Evolutionary conservation across 2,113 vertebrate species (phyloP).

Genomic region (Axis porcinus): DNA sequence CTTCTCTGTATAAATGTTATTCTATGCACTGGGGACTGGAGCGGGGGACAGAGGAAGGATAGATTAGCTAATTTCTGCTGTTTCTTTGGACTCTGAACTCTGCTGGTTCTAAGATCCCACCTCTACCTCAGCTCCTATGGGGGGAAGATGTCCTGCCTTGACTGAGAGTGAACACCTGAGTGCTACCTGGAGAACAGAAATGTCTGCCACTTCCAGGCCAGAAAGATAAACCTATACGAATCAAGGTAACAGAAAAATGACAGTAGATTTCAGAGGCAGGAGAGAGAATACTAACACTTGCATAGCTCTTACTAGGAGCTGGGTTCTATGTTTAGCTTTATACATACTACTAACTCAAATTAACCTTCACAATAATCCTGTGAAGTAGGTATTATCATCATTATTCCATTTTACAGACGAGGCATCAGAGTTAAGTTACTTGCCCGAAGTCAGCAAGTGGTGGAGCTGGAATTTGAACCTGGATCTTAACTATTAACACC

Average conservation of each 20-base stretch:
- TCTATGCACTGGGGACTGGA: not conserved
- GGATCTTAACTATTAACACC: not conserved
- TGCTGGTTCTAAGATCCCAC: not conserved
- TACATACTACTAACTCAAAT: not conserved
- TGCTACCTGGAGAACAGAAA: constrained; percentile 4
- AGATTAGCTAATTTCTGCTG: not conserved
- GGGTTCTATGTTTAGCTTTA: not conserved
- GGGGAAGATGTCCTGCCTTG: not conserved
- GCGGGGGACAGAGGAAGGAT: not conserved
- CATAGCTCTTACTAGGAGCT: not conserved
- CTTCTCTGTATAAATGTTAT: not conserved
- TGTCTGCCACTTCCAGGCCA: not conserved
- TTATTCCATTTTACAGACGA: not conserved
- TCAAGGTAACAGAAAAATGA: not conserved
- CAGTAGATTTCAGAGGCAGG: not conserved
- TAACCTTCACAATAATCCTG: not conserved
- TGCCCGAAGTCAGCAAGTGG: not conserved
- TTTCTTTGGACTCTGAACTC: not conserved
- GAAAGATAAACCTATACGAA: constrained; percentile 21
- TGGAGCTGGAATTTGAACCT: not conserved
- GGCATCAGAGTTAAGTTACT: not conserved
- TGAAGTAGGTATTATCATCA: not conserved
- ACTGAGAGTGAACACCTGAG: not conserved
- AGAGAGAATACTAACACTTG: not conserved
- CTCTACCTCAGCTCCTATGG: not conserved